Evolutionary conservation across 2,113 vertebrate genomes (phyloP).

Genomic region (Tetraodon nigroviridis): DNA sequence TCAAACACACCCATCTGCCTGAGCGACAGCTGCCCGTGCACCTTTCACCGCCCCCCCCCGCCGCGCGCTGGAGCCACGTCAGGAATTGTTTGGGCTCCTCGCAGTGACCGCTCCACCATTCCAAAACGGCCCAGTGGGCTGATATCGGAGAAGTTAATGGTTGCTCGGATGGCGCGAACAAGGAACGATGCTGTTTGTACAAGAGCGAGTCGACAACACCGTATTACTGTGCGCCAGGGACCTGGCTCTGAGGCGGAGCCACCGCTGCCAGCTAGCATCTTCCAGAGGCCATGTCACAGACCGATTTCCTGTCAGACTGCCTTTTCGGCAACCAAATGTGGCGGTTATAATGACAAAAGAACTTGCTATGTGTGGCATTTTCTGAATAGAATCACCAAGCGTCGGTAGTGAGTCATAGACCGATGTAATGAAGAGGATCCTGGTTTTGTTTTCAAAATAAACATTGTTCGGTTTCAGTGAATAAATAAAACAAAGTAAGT

Average conservation of each 20-base stretch:
- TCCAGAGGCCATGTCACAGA: slow-evolving; percentile 11
- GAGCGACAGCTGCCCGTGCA: slow-evolving; percentile 41
- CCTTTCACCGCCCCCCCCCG: slow-evolving; percentile 21
- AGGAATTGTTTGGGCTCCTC: slow-evolving; percentile 1
- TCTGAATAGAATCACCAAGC: too few species aligned
- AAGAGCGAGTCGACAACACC: slow-evolving; percentile 20
- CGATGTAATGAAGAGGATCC: too few species aligned
- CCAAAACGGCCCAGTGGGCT: neutral
- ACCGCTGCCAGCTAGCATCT: slow-evolving; percentile 30
- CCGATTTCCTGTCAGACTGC: too few species aligned
- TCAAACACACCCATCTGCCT: slow-evolving; percentile 57
- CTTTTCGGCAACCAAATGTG: too few species aligned
- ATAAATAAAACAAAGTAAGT: too few species aligned
- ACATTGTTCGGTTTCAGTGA: too few species aligned
- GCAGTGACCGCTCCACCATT: slow-evolving; percentile 3
- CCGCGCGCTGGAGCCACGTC: slow-evolving; percentile 6
- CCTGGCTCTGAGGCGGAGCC: slow-evolving; percentile 36
- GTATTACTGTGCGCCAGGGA: slow-evolving; percentile 22
- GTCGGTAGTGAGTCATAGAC: too few species aligned
- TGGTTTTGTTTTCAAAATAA: too few species aligned
- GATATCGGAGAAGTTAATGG: neutral
- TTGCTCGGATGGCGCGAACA: slow-evolving; percentile 2
- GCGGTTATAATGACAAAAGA: too few species aligned
- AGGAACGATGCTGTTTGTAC: slow-evolving; percentile 6
- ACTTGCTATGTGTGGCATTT: too few species aligned